Percentiles rank a stretch among this genome's conserved stretches.
Conservation (phyloP, 1,140 invertebrate genomes). For the Planococcus citri region DNA sequence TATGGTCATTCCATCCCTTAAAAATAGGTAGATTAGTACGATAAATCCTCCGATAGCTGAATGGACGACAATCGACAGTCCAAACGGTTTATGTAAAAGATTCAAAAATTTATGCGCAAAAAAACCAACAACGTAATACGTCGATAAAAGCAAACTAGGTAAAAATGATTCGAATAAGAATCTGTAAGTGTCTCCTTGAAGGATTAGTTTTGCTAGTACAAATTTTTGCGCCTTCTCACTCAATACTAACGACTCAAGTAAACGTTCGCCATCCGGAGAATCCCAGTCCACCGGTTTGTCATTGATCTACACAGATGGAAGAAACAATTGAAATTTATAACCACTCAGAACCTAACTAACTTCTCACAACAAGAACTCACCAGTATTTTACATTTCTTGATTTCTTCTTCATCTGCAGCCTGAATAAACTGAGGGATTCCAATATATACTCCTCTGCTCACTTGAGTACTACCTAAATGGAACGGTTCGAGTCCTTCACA, state of each 20-base stretch:
- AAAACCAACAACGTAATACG: not conserved
- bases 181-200: not conserved
- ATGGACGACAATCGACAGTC: conserved; percentile 26
- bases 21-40: conserved; percentile 30
- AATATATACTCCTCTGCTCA: conserved; percentile 19
- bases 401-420: conserved; percentile 7
- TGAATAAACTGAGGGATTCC: conserved; percentile 23
- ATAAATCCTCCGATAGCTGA: conserved; percentile 26
- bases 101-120: conserved; percentile 25
- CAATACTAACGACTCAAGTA: not conserved
- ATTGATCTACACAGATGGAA: not conserved
- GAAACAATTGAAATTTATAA: not conserved
- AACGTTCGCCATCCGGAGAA: not conserved
- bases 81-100: conserved; percentile 28
- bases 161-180: not conserved
- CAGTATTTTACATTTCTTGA: not conserved
- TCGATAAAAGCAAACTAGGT: not conserved
- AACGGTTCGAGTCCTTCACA: conserved; percentile 11
- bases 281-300: not conserved
- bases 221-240: not conserved
- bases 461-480: conserved; percentile 21
- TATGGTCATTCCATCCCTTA: conserved; percentile 30
- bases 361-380: not conserved
- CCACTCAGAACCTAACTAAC: not conserved
- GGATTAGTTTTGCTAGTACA: not conserved